A percentile compares a stretch with the other conserved stretches of the same genome.
These are phyloP conservation scores for Hyposoter dolosus DNA, from an alignment of 2,888 invertebrate species.

Conservation along the genomic window DNA sequence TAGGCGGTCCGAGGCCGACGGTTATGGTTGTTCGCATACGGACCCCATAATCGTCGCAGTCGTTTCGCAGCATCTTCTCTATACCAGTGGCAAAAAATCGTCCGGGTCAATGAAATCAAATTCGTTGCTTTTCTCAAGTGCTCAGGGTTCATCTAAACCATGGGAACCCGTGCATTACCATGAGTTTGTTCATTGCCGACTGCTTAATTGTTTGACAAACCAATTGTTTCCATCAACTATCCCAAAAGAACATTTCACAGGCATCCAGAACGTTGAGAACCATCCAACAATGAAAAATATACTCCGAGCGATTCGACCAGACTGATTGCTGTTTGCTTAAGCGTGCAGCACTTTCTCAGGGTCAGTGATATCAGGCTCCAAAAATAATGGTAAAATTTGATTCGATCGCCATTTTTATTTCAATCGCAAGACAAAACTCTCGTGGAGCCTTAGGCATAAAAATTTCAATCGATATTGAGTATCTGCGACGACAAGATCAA, in stretches of 20 bases:
- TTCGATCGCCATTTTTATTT: not conserved
- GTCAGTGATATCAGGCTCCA: not conserved
- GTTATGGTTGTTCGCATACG: constrained; percentile 71
- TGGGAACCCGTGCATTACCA: not conserved
- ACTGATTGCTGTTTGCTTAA: too few relatives aligned
- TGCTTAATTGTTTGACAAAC: not conserved
- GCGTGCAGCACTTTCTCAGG: not conserved
- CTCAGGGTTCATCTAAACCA: not conserved
- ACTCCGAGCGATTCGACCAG: not conserved
- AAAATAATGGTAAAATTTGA: not conserved
- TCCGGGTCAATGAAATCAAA: constrained; percentile 30
- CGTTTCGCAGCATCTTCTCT: constrained; percentile 48
- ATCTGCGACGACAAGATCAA: not conserved
- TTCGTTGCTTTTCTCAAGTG: constrained; percentile 10
- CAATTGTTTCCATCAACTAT: not conserved
- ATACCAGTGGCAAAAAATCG: constrained; percentile 27
- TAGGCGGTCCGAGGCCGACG: constrained; percentile 76
- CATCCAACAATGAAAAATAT: not conserved
- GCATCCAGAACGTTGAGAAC: not conserved
- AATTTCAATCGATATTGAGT: constrained; percentile 7
- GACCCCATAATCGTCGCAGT: constrained; percentile 52
- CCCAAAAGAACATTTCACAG: not conserved
- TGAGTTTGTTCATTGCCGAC: not conserved
- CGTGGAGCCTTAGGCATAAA: not conserved
- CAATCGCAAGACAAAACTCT: not conserved